Evolutionary conservation across 2,797 vertebrate genomes (phyloP).

Genomic region (Gymnoscopelus braueri): DNA sequence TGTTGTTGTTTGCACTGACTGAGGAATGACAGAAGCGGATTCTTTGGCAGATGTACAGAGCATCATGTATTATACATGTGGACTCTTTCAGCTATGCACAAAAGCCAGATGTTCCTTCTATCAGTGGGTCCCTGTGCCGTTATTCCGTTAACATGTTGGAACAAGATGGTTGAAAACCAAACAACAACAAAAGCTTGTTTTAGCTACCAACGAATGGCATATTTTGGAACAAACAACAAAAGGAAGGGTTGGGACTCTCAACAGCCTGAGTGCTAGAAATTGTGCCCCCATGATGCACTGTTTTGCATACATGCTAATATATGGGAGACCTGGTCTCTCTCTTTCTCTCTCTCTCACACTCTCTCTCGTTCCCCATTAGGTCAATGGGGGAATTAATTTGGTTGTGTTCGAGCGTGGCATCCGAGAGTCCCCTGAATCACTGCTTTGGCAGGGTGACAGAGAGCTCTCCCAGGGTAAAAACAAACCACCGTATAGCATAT

Average conservation of each 20-base stretch:
- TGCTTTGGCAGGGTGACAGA: constrained; percentile 73
- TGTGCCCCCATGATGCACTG: constrained; percentile 38
- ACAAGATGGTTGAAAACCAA: constrained; percentile 62
- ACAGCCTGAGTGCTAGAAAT: constrained; percentile 50
- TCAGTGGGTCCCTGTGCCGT: constrained; percentile 62
- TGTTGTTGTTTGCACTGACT: constrained; percentile 62
- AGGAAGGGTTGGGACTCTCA: constrained; percentile 52
- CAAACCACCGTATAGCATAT: constrained; percentile 76
- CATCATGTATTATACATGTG: constrained; percentile 84
- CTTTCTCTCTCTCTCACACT: constrained; percentile 23
- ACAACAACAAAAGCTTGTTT: constrained; percentile 77
- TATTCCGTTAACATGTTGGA: constrained; percentile 76
- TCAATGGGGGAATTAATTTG: constrained; percentile 65
- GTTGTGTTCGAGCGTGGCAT: constrained; percentile 52
- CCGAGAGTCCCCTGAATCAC: constrained; percentile 56
- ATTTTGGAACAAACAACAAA: constrained; percentile 74
- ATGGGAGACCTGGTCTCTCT: constrained; percentile 8
- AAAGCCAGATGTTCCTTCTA: constrained; percentile 83
- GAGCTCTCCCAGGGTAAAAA: constrained; percentile 67
- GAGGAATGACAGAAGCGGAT: constrained; percentile 64
- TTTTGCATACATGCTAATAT: constrained; percentile 20
- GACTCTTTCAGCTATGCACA: constrained; percentile 80
- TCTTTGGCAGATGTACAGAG: constrained; percentile 81
- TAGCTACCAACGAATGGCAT: constrained; percentile 70
- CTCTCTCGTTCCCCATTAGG: constrained; percentile 32